Percentiles rank a stretch among this genome's conserved stretches.
Conservation (phyloP, 2,797 vertebrate genomes). For the Rhinoraja longicauda region DNA sequence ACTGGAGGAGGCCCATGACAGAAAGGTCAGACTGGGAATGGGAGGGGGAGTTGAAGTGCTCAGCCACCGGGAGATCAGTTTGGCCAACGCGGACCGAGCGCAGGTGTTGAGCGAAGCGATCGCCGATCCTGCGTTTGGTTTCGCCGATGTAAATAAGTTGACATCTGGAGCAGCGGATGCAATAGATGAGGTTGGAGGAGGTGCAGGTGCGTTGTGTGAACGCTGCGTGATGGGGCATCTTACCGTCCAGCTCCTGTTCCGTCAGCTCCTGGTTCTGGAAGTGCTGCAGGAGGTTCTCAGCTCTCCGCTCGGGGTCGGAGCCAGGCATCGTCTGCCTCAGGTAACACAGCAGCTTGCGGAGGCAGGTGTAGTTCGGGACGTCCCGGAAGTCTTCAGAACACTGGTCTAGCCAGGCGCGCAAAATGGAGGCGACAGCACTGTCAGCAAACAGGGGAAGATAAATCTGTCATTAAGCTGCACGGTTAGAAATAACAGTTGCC, state of each 20-base stretch:
- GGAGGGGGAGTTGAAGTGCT: no score
- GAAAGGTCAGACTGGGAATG: no score
- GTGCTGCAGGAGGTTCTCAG: conserved; percentile 74
- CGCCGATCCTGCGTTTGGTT: no score
- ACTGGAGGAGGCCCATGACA: no score
- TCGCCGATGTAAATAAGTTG: no score
- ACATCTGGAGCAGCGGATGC: no score
- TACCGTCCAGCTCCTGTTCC: conserved; percentile 67
- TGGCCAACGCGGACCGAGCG: no score
- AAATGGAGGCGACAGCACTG: conserved; percentile 79
- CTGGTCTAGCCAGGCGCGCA: conserved; percentile 87
- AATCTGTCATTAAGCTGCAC: not conserved
- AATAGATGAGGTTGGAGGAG: no score
- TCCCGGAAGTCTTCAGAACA: conserved; percentile 89
- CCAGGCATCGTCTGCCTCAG: conserved; percentile 69
- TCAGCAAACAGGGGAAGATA: not conserved
- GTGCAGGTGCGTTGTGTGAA: no score
- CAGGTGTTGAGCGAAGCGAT: no score
- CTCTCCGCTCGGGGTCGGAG: conserved; percentile 74
- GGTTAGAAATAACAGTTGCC: not conserved
- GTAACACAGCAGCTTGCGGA: conserved; percentile 73
- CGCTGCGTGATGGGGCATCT: conserved; percentile 18
- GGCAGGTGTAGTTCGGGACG: conserved; percentile 68
- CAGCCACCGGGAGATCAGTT: no score
- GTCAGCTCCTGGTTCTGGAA: conserved; percentile 66